Base-by-base conservation (phyloP, 92 coral and sea anemone genomes). In the Porites lobata region DNA sequence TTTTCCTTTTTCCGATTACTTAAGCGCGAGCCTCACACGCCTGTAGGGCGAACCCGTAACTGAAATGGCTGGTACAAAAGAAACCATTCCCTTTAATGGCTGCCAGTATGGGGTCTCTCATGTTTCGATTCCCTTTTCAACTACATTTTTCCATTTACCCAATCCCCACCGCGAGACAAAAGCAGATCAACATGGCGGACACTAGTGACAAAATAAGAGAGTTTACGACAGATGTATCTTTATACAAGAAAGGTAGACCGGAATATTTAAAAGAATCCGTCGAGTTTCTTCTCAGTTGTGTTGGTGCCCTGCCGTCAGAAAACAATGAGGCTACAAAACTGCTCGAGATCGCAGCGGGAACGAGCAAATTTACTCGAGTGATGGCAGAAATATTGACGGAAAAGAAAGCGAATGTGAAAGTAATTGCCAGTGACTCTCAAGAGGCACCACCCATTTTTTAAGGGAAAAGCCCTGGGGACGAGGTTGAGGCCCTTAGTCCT, bases 281-380 rank as follows among this genome's bases (percentile, higher is more conserved):
- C 59, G 86, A 93, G 74, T 96, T 87, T 72, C 87, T 96, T 29
- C 88, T 96, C 15, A 85, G 86, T 65, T 88, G 91, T 62, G 81
- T 96, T 18, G 98, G 95, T 15, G 96, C 86, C 1, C 75, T 96
- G 17, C 74, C 78, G 15, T 50, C 32, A 17, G 79, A 62, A 24
- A 18, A 38, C 10, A 77, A 89, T 38, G 88, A 90, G 50, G 75
- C 85, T 19, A 75, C 93, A 47, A 91, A 93, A 11, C 84, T 95
- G 43, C 65, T 95, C 59, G 99, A 96, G 86, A 52, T 94, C 1
- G 98, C 96, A 10, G 89, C 98, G 2, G 99, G 99, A 38, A 96
- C 99, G 0, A 98, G 99, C 32, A 91, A 85, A 70, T 96, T 96
- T 65, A 96, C 99, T 14, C 93, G 96, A n/a, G 96, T 74, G 9